Evolutionary conservation across 2,888 invertebrate species (phyloP), one percentile per base, ranked within the genome.

Genomic region (Atrina japonica): DNA sequence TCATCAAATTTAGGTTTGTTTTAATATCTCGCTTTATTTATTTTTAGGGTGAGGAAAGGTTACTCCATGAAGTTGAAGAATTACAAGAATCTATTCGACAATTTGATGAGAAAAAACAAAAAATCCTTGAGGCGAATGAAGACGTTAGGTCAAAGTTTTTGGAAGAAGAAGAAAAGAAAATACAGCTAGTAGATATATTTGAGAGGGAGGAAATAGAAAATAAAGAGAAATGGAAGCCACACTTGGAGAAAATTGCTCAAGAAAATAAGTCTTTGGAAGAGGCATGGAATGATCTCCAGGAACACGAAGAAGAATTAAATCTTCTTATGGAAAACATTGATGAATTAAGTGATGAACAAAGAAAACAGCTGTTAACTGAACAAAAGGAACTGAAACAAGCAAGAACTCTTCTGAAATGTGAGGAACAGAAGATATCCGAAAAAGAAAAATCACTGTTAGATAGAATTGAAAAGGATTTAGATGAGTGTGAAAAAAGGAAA

Each of bases 401-500:
- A 1, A 76, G 78, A 29, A 68, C 55, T 47, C 66, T 86, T 6
- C 64, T 86, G 27, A 78, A 81, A 35, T 68, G 80, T 45, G 86
- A 87, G 61, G 84, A 84, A 66, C 71, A 83, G 41, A 79, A 74
- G 50, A 71, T 86, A 21, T 78, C 82, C 25, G 30, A 75, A 29
- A 77, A 77, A 58, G 83, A 85, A 60, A 80, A 84, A 47, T 76
- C 81, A 23, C 73, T 84, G 61, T 66, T 85, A 53, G 85, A 83
- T 68, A 67, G 78, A 30, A 76, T 85, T 59, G 85, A 85, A 66
- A 66, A 72, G n/a, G 85, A 86, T 67, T 83, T 84, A 80, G 84
- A 86, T 47, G 72, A 91, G 92, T 70, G 93, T 93, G 88, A 94
- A 81, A 89, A 91, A 76, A 91, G 92, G 66, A 92, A 92, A 71